phyloP scores from a whole-genome alignment of 2,113 vertebrate genomes.

The Orthonyx spaldingii region DNA sequence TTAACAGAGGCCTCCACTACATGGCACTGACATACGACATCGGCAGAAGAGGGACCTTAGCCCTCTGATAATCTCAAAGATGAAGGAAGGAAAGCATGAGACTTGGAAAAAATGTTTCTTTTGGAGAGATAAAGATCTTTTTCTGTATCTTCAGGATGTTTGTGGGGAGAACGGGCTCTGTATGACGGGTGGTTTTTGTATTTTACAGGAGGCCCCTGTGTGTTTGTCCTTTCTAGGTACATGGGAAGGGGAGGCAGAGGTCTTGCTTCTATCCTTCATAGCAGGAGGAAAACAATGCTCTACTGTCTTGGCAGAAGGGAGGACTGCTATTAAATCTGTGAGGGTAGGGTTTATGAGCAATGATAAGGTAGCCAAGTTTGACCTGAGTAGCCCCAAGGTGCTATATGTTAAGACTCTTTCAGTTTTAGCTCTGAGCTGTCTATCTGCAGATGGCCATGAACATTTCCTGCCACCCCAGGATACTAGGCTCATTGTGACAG shows the following conservation, averaged over 20 bases:
- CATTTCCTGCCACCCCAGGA: not conserved
- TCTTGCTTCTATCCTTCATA: not conserved
- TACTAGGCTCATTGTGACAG: not conserved
- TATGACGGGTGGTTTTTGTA: not conserved
- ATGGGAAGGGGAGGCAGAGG: not conserved
- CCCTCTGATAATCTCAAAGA: not conserved
- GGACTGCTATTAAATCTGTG: not conserved
- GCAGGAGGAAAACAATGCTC: not conserved
- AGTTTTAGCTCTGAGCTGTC: not conserved
- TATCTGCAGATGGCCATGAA: not conserved
- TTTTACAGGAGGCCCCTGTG: not conserved
- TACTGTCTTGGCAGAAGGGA: not conserved
- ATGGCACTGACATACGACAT: rapidly evolving
- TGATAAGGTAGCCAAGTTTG: constrained; percentile 23
- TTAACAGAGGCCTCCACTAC: not conserved
- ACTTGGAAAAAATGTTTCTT: not conserved
- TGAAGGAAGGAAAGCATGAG: not conserved
- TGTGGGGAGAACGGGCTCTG: not conserved
- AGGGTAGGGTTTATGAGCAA: constrained; percentile 20
- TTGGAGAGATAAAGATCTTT: not conserved
- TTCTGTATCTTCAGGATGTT: not conserved
- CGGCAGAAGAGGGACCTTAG: not conserved
- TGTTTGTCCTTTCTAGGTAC: not conserved
- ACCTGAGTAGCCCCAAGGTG: not conserved
- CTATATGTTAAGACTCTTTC: not conserved